These are phyloP conservation scores for Caenorhabditis wallacei DNA, from an alignment of 2,888 invertebrate species.

Conservation along the genomic window DNA sequence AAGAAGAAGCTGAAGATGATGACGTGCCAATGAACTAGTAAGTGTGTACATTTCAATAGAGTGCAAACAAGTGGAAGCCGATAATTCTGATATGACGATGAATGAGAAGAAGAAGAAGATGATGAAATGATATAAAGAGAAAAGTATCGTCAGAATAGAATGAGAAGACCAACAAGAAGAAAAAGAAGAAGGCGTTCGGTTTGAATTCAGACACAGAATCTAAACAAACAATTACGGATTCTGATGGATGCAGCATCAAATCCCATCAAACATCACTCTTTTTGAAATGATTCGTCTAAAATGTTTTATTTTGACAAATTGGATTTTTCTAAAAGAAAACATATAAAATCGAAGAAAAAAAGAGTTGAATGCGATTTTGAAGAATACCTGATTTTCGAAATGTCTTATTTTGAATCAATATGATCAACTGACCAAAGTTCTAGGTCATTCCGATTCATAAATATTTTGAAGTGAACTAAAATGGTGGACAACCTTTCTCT, in stretches of 20 bases:
- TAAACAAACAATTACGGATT: constrained; percentile 54
- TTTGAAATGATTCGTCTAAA: no score
- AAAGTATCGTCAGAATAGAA: constrained; percentile 41
- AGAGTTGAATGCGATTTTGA: no score
- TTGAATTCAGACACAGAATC: constrained; percentile 9
- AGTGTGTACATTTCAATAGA: constrained; percentile 32
- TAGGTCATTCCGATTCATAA: no score
- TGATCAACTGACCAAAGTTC: no score
- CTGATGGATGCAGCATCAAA: constrained; percentile 21
- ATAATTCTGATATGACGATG: constrained; percentile 23
- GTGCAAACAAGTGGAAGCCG: constrained; percentile 19
- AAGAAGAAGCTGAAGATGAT: constrained; percentile 6
- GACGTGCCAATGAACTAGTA: not conserved
- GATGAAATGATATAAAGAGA: constrained; percentile 23
- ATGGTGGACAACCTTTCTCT: no score
- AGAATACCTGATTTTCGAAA: no score
- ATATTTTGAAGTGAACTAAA: no score
- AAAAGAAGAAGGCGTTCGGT: constrained; percentile 28
- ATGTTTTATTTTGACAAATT: no score
- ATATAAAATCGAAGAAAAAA: no score
- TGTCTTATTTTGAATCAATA: no score
- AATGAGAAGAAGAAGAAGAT: constrained; percentile 14
- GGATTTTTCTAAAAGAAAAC: no score
- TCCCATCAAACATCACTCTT: constrained; percentile 40
- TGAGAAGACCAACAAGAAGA: constrained; percentile 19